Base-by-base conservation (phyloP, 2,797 vertebrate genomes). In the Platyrinchus mystaceus region DNA sequence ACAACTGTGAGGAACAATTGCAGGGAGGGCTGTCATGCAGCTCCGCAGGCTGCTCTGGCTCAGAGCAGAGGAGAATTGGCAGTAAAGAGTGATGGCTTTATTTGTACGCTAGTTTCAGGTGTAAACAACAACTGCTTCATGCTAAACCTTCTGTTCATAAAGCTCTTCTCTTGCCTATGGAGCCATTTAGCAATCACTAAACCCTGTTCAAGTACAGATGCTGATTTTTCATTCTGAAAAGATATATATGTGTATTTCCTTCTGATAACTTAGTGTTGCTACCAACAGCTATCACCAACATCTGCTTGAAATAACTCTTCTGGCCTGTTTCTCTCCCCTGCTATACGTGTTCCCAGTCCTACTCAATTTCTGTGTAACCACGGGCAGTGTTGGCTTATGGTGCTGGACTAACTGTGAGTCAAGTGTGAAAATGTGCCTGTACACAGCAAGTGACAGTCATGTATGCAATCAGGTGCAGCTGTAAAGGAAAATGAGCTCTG, bases 101-200 rank as follows among this genome's bases (percentile, higher is more conserved):
- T 95, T 90, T 91, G 81, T 92, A 64, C 50, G 37, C 41, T 34
- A 67, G 43, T 77, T 94, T 92, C 92, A 92, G 81, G 60, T 87
- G 68, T 94, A 94, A 87, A 87, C 74, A 93, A 70, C 71, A 89
- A 89, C 56, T 68, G 71, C 71, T 68, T 92, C 79, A 78, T 92
- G 75, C 50, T 94, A 92, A 90, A 58, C 62, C 68, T 90, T 89
- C 81, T 93, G 71, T 87, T 87, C 73, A 21, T 62, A 77, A 85
- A 87, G 49, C 84, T 77, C 43, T 86, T 64, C 3, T 10, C 44
- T 87, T 92, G 68, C 43, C 8, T 27, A 5, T 60, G 36, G 81
- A 90, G 37, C 60, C 32, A 37, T 87, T 91, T 79, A 92, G 49
- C 46, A 80, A 71, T 64, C 82, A 83, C 60, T 53, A 87, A 90